Percentiles rank a stretch among this genome's conserved stretches.
Evolutionary conservation across 2,888 invertebrate species (phyloP).

Genomic region (Trachelus troglodyta): DNA sequence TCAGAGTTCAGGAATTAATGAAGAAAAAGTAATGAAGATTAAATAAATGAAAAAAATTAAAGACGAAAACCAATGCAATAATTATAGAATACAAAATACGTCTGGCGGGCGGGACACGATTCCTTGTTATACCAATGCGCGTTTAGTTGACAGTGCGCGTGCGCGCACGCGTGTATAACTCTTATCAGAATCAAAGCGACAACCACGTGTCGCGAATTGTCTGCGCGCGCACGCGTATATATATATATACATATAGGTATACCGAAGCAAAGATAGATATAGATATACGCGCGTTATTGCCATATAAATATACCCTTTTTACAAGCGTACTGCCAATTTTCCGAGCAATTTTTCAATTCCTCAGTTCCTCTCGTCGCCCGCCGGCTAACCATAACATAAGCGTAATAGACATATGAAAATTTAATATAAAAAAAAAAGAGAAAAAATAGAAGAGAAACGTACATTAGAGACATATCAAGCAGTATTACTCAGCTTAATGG

Average conservation of each 20-base stretch:
- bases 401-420: constrained; percentile 32
- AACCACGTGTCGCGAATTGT: background rate
- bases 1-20: constrained; percentile 65
- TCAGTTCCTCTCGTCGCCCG: constrained; percentile 51
- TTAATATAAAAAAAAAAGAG: constrained; percentile 15
- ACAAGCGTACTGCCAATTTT: constrained; percentile 17
- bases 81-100: constrained; percentile 31
- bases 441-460: constrained; percentile 36
- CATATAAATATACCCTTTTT: background rate
- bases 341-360: constrained; percentile 3
- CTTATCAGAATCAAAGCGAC: background rate
- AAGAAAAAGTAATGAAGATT: constrained; percentile 43
- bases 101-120: constrained; percentile 4
- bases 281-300: constrained; percentile 2
- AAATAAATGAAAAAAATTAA: constrained; percentile 36
- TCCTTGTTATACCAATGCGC: background rate
- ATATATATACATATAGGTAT: background rate
- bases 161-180: background rate
- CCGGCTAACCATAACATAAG: constrained; percentile 29
- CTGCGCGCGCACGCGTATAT: constrained; percentile 1
- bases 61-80: constrained; percentile 61
- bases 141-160: background rate
- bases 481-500: constrained; percentile 61
- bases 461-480: constrained; percentile 64
- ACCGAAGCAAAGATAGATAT: background rate